Percentiles rank a stretch among this genome's conserved stretches.
Evolutionary conservation across 2,113 vertebrate species (phyloP).

Genomic region (Sapayoa aenigma): DNA sequence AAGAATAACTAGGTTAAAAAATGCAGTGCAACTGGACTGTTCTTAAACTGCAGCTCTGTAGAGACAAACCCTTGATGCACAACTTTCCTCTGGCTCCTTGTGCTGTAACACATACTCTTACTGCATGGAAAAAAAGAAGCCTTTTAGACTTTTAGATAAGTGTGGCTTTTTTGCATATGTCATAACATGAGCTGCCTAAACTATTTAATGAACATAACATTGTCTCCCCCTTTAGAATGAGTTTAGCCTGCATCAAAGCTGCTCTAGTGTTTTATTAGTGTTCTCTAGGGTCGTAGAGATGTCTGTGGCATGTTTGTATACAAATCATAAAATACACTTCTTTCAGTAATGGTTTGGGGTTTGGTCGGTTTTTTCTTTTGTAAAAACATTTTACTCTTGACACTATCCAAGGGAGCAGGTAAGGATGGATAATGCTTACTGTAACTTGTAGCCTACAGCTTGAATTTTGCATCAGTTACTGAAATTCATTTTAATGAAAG

Average conservation of each 20-base stretch:
- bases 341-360: not conserved
- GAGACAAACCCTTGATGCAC: slow-evolving; percentile 8
- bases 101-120: not conserved
- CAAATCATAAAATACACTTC: slow-evolving; percentile 37
- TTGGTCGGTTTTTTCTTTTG: not conserved
- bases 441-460: slow-evolving; percentile 17
- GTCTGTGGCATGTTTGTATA: slow-evolving; percentile 56
- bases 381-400: slow-evolving; percentile 6
- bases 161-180: slow-evolving; percentile 25
- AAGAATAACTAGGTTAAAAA: not conserved
- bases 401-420: slow-evolving; percentile 28
- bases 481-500: slow-evolving; percentile 56
- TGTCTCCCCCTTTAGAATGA: slow-evolving; percentile 14
- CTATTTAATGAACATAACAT: slow-evolving; percentile 21
- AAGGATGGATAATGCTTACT: slow-evolving; percentile 7
- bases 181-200: slow-evolving; percentile 30
- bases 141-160: not conserved
- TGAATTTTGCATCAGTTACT: slow-evolving; percentile 49
- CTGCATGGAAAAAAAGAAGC: slow-evolving; percentile 13
- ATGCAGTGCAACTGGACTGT: not conserved
- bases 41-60: slow-evolving; percentile 22
- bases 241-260: slow-evolving; percentile 33
- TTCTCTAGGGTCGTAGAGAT: slow-evolving; percentile 55
- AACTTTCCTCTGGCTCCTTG: not conserved
- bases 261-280: slow-evolving; percentile 40